A percentile compares a stretch with the other conserved stretches of the same genome.
Evolutionary conservation across 2,888 invertebrate genomes (phyloP).

Genomic region (Aelia acuminata): DNA sequence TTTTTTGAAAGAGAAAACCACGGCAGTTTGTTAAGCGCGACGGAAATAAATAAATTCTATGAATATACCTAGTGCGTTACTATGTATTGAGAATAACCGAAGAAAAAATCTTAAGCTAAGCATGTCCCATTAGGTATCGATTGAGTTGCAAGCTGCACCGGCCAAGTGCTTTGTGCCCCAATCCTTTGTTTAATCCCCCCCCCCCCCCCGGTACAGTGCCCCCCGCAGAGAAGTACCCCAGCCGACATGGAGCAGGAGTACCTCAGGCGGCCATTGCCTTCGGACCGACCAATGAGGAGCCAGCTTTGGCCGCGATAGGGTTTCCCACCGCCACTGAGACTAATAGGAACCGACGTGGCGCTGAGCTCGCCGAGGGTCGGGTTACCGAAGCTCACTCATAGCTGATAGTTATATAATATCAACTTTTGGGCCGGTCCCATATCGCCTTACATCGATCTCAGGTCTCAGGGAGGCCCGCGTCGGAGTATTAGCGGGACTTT

Average conservation of each 20-base stretch:
- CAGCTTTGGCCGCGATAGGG: not conserved
- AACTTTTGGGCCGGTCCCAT: not conserved
- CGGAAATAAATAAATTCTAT: too few relatives aligned
- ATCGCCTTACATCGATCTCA: slow-evolving; percentile 11
- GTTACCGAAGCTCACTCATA: slow-evolving; percentile 40
- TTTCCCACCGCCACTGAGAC: not conserved
- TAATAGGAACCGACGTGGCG: not conserved
- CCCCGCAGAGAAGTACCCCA: not conserved
- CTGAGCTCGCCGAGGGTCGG: not conserved
- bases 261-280: not conserved
- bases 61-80: too few relatives aligned
- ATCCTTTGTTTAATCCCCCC: not conserved
- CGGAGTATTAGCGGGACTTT: not conserved
- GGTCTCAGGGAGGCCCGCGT: not conserved
- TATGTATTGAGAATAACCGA: not conserved
- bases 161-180: too few relatives aligned
- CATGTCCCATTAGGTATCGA: not conserved
- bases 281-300: not conserved
- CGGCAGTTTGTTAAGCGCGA: too few relatives aligned
- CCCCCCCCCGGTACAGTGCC: not conserved
- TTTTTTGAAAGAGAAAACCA: too few relatives aligned
- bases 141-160: not conserved
- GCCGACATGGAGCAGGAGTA: slow-evolving; percentile 5
- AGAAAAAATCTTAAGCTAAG: not conserved
- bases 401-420: slow-evolving; percentile 34